Conservation (phyloP, 2,797 vertebrate genomes). For the Craterocephalus amniculus region DNA sequence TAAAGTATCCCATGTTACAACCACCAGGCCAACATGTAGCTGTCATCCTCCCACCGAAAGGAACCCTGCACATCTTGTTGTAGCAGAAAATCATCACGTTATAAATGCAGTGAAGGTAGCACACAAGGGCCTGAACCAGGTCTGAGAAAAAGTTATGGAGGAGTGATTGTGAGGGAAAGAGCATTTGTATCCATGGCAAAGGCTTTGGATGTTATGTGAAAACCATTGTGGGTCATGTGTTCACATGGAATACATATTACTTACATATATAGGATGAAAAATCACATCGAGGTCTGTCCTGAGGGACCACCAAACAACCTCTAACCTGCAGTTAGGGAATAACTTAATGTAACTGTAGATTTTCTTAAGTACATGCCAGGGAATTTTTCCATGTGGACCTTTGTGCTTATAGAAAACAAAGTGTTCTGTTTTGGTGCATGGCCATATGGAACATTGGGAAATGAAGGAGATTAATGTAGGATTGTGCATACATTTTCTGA, state of each 20-base stretch:
- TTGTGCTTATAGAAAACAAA: slow-evolving; percentile 56
- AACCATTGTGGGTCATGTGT: slow-evolving; percentile 75
- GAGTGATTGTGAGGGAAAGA: slow-evolving; percentile 65
- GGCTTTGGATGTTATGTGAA: slow-evolving; percentile 76
- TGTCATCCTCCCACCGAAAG: slow-evolving; percentile 20
- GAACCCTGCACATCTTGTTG: slow-evolving; percentile 41
- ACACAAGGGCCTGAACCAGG: slow-evolving; percentile 36
- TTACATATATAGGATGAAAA: slow-evolving; percentile 81
- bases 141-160: slow-evolving; percentile 59
- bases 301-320: slow-evolving; percentile 76
- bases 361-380: slow-evolving; percentile 77
- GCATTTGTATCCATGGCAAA: slow-evolving; percentile 66
- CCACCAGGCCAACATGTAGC: slow-evolving; percentile 18
- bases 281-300: slow-evolving; percentile 72
- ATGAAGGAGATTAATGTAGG: slow-evolving; percentile 25
- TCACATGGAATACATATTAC: slow-evolving; percentile 84
- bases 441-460: background rate
- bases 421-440: slow-evolving; percentile 38
- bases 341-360: slow-evolving; percentile 79
- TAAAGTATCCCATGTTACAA: slow-evolving; percentile 23
- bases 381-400: slow-evolving; percentile 72
- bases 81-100: slow-evolving; percentile 59
- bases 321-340: slow-evolving; percentile 76
- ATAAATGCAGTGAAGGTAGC: slow-evolving; percentile 41
- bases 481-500: slow-evolving; percentile 16